Evolutionary conservation across 2,113 vertebrate genomes (phyloP).

Genomic region (Xiphophorus maculatus): DNA sequence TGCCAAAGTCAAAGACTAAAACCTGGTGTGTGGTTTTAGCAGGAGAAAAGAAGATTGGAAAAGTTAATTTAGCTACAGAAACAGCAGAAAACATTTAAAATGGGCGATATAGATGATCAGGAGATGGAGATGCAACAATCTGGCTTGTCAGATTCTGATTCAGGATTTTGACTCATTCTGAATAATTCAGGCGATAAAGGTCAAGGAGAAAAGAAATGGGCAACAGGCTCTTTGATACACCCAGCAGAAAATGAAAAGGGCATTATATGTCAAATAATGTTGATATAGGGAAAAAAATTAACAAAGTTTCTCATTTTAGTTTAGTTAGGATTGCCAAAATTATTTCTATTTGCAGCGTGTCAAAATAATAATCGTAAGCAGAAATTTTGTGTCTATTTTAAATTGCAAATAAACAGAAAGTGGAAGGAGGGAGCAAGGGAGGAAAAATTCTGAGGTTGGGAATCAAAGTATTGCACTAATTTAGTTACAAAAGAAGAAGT

Average conservation of each 20-base stretch:
- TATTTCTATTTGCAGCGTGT: no score
- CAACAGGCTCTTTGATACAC: no score
- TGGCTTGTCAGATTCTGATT: background rate
- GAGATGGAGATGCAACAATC: background rate
- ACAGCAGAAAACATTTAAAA: background rate
- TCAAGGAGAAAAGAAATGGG: no score
- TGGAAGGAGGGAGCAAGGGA: background rate
- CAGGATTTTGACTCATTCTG: background rate
- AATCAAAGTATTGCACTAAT: no score
- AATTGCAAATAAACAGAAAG: background rate
- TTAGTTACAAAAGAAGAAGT: no score
- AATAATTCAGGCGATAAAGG: no score
- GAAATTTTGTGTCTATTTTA: background rate
- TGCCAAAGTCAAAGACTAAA: constrained; percentile 84
- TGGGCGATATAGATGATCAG: background rate
- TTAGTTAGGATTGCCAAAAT: no score
- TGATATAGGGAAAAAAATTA: no score
- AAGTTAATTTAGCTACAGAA: background rate
- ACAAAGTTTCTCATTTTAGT: no score
- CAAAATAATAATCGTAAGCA: no score
- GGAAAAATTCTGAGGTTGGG: background rate
- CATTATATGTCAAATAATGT: no score
- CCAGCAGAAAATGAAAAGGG: no score
- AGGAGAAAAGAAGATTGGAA: background rate
- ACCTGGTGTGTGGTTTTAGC: constrained; percentile 62